Conservation (phyloP, 2,888 invertebrate genomes). For the Neria commutata region DNA sequence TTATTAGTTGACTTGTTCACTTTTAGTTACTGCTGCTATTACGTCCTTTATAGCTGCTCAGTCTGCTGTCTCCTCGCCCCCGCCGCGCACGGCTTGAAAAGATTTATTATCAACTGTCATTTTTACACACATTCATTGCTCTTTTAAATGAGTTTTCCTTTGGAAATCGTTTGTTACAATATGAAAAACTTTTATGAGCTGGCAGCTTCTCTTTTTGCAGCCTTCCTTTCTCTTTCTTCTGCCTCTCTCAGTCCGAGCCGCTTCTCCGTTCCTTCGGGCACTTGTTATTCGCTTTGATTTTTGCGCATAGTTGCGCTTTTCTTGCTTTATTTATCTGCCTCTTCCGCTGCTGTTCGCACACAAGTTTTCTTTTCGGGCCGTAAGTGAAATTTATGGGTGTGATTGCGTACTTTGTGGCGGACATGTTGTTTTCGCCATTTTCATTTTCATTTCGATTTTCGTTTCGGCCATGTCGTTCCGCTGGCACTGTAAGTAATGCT, state of each 20-base stretch:
- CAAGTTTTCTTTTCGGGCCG: conserved; percentile 16
- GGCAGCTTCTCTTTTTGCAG: background rate
- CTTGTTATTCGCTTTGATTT: background rate
- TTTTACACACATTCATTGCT: conserved; percentile 22
- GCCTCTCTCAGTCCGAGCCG: background rate
- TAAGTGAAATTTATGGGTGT: conserved; percentile 5
- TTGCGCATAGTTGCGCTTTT: conserved; percentile 36
- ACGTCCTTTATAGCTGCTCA: no score
- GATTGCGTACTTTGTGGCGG: conserved; percentile 3
- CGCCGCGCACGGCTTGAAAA: no score
- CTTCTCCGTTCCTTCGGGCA: background rate
- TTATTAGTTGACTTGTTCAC: background rate
- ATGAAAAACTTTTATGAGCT: background rate
- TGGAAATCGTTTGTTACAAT: background rate
- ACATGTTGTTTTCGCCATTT: background rate
- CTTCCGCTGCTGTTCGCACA: conserved; percentile 30
- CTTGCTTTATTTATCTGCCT: conserved; percentile 36
- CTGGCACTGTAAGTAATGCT: conserved; percentile 18
- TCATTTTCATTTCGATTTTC: background rate
- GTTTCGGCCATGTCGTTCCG: conserved; percentile 23
- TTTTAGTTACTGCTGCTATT: conserved; percentile 1
- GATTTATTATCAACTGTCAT: conserved; percentile 52
- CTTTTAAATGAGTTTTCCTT: conserved; percentile 6
- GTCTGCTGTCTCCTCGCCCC: no score
- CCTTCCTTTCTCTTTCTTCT: background rate